Evolutionary conservation across 2,113 vertebrate genomes (phyloP).

Genomic region (Psettodes erumei): DNA sequence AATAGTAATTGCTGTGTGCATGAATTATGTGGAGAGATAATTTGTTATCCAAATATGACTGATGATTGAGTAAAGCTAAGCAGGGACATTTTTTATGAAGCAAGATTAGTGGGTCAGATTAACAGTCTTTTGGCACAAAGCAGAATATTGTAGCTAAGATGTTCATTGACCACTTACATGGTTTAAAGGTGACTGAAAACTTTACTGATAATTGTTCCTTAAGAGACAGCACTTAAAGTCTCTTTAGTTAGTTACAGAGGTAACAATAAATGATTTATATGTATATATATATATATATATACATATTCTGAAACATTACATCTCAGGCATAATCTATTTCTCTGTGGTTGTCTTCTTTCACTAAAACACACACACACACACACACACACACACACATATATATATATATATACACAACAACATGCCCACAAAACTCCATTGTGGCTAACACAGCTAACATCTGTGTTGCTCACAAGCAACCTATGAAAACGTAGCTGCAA

Average conservation of each 20-base stretch:
- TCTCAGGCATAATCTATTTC: too few relatives aligned
- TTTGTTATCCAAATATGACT: neutral
- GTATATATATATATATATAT: too few relatives aligned
- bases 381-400: too few relatives aligned
- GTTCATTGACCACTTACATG: neutral
- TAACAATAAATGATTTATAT: too few relatives aligned
- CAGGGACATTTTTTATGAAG: neutral
- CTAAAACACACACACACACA: too few relatives aligned
- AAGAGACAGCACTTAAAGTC: neutral
- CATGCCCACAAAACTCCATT: too few relatives aligned
- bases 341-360: too few relatives aligned
- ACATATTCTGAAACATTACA: too few relatives aligned
- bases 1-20: neutral
- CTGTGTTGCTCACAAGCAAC: neutral
- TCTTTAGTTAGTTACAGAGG: neutral
- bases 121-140: neutral
- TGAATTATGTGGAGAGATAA: neutral
- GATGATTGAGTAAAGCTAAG: neutral
- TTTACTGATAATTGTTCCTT: neutral
- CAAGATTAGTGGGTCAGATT: neutral
- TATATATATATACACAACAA: too few relatives aligned
- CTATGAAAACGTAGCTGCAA: neutral
- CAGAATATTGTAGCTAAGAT: neutral
- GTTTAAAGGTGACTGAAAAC: neutral
- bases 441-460: neutral